Base-by-base conservation (phyloP, 2,797 vertebrate species). In the Manis crassicaudata region DNA sequence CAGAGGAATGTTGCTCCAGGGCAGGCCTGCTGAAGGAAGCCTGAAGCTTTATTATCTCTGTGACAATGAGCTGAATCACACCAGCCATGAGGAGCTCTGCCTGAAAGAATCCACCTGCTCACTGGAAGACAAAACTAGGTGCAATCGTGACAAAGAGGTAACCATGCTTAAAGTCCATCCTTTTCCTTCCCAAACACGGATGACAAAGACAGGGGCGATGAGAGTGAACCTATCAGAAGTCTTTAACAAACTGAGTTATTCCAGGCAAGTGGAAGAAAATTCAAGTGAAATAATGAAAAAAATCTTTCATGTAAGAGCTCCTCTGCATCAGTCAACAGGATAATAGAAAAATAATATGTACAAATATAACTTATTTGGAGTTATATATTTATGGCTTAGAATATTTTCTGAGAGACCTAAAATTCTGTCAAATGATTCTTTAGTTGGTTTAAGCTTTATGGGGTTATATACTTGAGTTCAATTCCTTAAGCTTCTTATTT, bases 21-120 rank as follows among this genome's bases (percentile, higher is more conserved):
- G 16, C 75, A 96, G 91, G 17, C 43, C 29, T 17, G 58, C 73
- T 75, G 81, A 98, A 97, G 86, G 46, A 92, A 88, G 32, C 52
- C 84, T 43, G 46, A 29, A 43, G 76, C 14, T 79, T 46, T 73
- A 82, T 84, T 87, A 95, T 18, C 83, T 37, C 11, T 8, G 6
- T 79, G 77, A 97, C 65, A 95, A 96, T 65, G 65, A 88, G 95
- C 96, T 92, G 43, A 96, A 96, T 40, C 25, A 76, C 29, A 25
- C 46, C 40, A 54, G 27, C 80, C 62, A 89, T 40, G 60, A 58
- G 80, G 76, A 98, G 76, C n/a, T 94, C 62, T 76, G 88, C 84
- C 79, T 81, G 93, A 84, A 58, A 96, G 91, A 90, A 95, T 72
- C 0, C 0, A 95, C 63, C 17, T 85, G 73, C 68, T 97, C 92